phyloP scores from a whole-genome alignment of 2,888 invertebrate species.

The Drosophila macrospina region DNA sequence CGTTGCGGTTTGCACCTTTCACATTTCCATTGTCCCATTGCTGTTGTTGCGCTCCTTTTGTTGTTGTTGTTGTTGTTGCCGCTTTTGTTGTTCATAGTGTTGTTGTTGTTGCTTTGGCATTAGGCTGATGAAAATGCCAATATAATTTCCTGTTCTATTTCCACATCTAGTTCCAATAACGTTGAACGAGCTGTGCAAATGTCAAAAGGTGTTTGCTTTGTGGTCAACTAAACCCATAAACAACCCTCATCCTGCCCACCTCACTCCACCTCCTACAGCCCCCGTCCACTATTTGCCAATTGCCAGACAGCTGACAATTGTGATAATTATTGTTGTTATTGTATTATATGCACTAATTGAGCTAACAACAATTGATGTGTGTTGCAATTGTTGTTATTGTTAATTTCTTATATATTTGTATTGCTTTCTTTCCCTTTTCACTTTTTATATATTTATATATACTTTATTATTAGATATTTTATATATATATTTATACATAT shows the following conservation, averaged over 20 bases:
- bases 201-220: slow-evolving; percentile 54
- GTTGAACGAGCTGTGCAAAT: slow-evolving; percentile 55
- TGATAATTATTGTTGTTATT: slow-evolving; percentile 18
- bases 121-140: slow-evolving; percentile 51
- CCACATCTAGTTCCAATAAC: slow-evolving; percentile 21
- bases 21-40: slow-evolving; percentile 32
- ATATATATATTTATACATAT: too few species aligned
- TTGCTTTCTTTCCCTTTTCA: neutral
- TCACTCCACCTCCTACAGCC: neutral
- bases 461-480: too few species aligned
- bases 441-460: too few species aligned
- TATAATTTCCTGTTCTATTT: slow-evolving; percentile 38
- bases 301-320: slow-evolving; percentile 16
- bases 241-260: neutral
- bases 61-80: slow-evolving; percentile 10
- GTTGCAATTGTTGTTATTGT: slow-evolving; percentile 1
- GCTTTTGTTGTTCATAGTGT: slow-evolving; percentile 19
- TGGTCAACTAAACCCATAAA: slow-evolving; percentile 19
- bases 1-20: slow-evolving; percentile 60
- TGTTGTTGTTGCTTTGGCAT: slow-evolving; percentile 38
- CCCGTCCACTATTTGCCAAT: too few species aligned
- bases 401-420: neutral
- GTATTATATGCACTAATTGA: slow-evolving; percentile 33
- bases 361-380: slow-evolving; percentile 20
- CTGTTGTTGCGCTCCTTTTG: slow-evolving; percentile 5